phyloP scores from a whole-genome alignment of 2,797 vertebrate species.

The Bradypodion ventrale region DNA sequence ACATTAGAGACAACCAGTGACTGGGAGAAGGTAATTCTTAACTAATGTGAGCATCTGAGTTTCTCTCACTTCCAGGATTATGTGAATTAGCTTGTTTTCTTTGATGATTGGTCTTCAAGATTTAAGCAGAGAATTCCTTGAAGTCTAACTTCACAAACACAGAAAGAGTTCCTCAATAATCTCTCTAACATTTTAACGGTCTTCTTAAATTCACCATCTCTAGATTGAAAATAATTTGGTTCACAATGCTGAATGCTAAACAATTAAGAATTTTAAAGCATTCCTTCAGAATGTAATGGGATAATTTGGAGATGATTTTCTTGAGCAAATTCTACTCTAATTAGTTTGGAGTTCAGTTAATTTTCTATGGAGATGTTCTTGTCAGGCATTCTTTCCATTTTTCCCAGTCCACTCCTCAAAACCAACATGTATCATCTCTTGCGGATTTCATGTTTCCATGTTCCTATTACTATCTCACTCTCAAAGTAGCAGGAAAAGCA shows the following conservation, averaged over 20 bases:
- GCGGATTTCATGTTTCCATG: constrained; percentile 16
- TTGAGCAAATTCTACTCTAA: background rate
- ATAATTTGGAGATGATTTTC: constrained; percentile 3
- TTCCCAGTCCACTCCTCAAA: background rate
- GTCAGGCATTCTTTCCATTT: background rate
- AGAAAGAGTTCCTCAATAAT: no score
- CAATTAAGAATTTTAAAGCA: background rate
- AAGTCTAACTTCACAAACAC: no score
- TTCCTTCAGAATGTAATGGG: background rate
- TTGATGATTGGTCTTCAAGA: no score
- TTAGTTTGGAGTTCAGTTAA: constrained; percentile 26
- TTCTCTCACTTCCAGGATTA: no score
- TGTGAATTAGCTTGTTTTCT: no score
- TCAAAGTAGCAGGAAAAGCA: background rate
- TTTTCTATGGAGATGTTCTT: background rate
- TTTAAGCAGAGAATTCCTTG: no score
- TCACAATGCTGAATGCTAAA: background rate
- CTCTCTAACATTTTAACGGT: no score
- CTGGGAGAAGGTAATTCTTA: no score
- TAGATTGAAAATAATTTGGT: background rate
- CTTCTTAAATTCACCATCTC: background rate
- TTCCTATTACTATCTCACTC: background rate
- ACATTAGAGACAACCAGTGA: no score
- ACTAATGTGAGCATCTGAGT: no score
- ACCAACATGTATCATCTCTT: background rate